A percentile compares a stretch with the other conserved stretches of the same genome.
These are phyloP conservation scores for Sclerodermus sp. DNA, from an alignment of 2,888 invertebrate genomes.

Conservation along the genomic window DNA sequence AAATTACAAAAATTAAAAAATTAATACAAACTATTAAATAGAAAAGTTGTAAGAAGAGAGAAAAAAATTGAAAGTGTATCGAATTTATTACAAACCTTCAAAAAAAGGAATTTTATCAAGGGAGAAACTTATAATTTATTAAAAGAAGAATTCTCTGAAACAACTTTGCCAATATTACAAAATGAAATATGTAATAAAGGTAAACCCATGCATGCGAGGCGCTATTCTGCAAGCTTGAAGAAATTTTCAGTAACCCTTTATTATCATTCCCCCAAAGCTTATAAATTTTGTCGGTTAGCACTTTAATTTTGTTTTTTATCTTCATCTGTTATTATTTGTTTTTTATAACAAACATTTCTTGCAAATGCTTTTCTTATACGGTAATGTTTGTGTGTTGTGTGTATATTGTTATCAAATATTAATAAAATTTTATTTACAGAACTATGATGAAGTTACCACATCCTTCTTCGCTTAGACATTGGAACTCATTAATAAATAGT, in stretches of 20 bases:
- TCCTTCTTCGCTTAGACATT: background rate
- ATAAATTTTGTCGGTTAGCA: background rate
- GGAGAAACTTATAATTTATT: background rate
- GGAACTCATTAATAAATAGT: background rate
- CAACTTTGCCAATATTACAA: background rate
- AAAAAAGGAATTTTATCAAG: background rate
- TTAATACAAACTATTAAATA: background rate
- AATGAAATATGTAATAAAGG: background rate
- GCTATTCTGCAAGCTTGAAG: background rate
- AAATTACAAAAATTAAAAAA: too few relatives aligned
- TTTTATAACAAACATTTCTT: too few relatives aligned
- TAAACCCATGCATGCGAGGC: background rate
- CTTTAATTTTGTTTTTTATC: background rate
- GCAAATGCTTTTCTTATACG: too few relatives aligned
- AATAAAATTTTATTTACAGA: too few relatives aligned
- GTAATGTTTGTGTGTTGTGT: too few relatives aligned
- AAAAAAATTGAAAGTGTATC: background rate
- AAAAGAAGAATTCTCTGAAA: background rate
- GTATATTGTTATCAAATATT: too few relatives aligned
- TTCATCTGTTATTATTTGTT: background rate
- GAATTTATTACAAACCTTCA: background rate
- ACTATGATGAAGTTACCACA: background rate
- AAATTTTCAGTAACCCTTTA: background rate
- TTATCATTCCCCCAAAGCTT: background rate
- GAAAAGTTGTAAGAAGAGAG: background rate